phyloP scores from a whole-genome alignment of 2,113 vertebrate genomes.

The Hiodon alosoides region DNA sequence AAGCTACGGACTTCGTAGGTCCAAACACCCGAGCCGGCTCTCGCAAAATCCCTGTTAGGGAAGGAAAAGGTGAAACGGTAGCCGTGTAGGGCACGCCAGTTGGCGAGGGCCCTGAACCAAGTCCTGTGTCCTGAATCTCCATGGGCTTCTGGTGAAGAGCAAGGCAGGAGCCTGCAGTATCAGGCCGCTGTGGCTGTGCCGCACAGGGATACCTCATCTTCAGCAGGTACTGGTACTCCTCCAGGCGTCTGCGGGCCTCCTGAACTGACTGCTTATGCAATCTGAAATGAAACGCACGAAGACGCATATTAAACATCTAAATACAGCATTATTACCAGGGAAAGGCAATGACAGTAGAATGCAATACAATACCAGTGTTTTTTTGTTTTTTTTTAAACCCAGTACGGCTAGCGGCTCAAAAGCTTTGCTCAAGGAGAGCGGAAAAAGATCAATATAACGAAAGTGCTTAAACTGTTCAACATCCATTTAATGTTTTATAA shows the following conservation, averaged over 20 bases:
- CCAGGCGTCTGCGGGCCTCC: conserved; percentile 66
- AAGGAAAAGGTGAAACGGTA: not conserved
- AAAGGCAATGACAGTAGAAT: too few species aligned
- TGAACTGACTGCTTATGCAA: conserved; percentile 68
- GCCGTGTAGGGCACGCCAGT: not conserved
- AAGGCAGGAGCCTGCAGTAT: not conserved
- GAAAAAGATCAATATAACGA: not conserved
- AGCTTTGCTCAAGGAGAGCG: too few species aligned
- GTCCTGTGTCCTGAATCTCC: not conserved
- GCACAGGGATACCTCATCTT: not conserved
- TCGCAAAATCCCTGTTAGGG: not conserved
- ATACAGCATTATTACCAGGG: too few species aligned
- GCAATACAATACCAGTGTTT: too few species aligned
- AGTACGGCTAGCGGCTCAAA: not conserved
- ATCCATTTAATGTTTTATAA: not conserved
- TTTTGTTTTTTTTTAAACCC: not conserved
- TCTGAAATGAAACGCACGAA: conserved; percentile 47
- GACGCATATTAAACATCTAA: not conserved
- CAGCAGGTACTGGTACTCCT: conserved; percentile 70
- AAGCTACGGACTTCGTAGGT: not conserved
- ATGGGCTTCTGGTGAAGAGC: not conserved
- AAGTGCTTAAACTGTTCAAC: not conserved
- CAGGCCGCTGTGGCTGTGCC: not conserved
- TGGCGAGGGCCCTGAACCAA: not conserved
- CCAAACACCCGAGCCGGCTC: not conserved